Conservation (phyloP, 2,888 invertebrate species). For the Cephus rjabovi region DNA sequence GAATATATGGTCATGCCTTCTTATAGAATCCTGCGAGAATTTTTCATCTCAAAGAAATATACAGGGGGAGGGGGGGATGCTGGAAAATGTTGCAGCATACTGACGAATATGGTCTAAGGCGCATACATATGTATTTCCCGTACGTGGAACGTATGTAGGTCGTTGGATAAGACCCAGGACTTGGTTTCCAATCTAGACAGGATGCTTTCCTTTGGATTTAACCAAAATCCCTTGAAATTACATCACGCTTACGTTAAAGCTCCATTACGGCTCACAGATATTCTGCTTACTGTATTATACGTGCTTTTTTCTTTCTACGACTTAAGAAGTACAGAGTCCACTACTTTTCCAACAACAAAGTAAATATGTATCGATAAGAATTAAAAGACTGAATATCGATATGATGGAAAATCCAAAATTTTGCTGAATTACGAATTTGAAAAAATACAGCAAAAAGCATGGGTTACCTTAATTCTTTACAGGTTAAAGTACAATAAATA, state of each 20-base stretch:
- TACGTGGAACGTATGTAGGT: not conserved
- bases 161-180: not conserved
- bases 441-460: not conserved
- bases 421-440: not conserved
- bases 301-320: not conserved
- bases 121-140: not conserved
- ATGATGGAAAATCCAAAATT: too few relatives aligned
- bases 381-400: too few relatives aligned
- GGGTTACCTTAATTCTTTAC: not conserved
- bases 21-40: not conserved
- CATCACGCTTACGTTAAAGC: not conserved
- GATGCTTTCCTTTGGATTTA: conserved; percentile 1
- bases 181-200: not conserved
- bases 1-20: not conserved
- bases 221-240: conserved; percentile 2
- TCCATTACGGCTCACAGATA: not conserved
- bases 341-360: not conserved
- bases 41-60: not conserved
- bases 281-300: not conserved
- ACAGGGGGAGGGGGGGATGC: not conserved
- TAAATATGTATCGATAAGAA: not conserved
- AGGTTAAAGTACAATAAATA: too few relatives aligned
- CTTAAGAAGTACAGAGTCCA: not conserved
- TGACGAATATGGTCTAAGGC: not conserved
- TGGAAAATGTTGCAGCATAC: not conserved